Base-by-base conservation (phyloP, 2,797 vertebrate genomes). In the Cuculus canorus region DNA sequence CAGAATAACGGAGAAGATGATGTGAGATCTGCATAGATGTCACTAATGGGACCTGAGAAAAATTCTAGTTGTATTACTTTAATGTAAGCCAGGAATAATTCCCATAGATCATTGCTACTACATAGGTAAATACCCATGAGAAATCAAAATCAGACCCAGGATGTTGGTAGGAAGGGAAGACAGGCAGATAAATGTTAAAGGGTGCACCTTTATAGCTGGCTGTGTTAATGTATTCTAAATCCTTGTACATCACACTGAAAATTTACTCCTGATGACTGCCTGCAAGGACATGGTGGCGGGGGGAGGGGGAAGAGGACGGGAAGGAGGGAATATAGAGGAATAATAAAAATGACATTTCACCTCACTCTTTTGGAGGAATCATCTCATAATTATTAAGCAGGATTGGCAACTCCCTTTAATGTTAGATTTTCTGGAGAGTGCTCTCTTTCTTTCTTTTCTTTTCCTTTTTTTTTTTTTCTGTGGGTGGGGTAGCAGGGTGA, bases 191-290 rank as follows among this genome's bases (percentile, higher is more conserved):
- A 87, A 86, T 80, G 48, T 65, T 80, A 69, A 78, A 83, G 72
- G 47, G 27, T 83, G 39, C 45, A 70, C 0, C 0, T 59, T 82
- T 96, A 88, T 56, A 57, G 35, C 59, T 95, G 77, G 16, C 64
- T 88, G 69, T 87, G 56, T 47, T 94, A 90, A 93, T 84, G 17
- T 88, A 77, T 78, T 95, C 84, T 91, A 93, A 95, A 90, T 90
- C 69, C 69, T 77, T 75, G 35, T 32, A 61, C 50, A 88, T 92
- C 61, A 61, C 27, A 39, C 63, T 56, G 61, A 63, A 95, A 88
- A 82, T 71, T 78, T 75, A 57, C 41, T 92, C 22, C 22, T 88
- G 68, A 63, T 57, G 75, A n/a, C 59, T 91, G 60, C 19, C 80
- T 91, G 63, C 16, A 43, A 91, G 72, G 50, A 68, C 23, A 4